Evolutionary conservation across 2,797 vertebrate species (phyloP).

Genomic region (Botia kubotai): DNA sequence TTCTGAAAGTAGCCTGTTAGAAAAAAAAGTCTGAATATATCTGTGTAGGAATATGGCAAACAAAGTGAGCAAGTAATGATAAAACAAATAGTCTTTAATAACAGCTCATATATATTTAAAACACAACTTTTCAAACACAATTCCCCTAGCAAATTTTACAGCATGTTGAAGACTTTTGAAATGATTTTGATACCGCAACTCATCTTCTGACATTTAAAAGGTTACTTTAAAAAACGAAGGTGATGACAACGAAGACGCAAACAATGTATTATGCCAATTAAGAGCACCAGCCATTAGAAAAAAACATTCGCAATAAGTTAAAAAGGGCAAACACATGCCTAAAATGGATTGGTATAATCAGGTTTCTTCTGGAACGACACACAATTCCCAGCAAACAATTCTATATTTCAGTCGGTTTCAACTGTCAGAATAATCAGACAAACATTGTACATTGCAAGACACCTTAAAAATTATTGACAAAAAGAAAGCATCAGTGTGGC

Average conservation of each 20-base stretch:
- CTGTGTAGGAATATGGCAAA: neutral
- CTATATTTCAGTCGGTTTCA: neutral
- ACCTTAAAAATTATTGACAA: neutral
- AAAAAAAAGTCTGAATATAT: neutral
- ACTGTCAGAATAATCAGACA: neutral
- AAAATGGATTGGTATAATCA: neutral
- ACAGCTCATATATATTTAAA: too few relatives aligned
- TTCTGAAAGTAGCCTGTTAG: too few relatives aligned
- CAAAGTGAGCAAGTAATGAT: neutral
- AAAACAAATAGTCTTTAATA: neutral
- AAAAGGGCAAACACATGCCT: neutral
- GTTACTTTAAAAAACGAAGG: too few relatives aligned
- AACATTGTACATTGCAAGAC: neutral
- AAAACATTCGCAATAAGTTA: neutral
- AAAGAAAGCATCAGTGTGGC: slow-evolving; percentile 13
- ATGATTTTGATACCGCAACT: neutral
- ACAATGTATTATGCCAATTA: neutral
- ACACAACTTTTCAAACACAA: neutral
- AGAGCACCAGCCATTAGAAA: neutral
- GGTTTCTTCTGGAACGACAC: neutral
- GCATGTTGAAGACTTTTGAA: neutral
- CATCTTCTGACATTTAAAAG: neutral
- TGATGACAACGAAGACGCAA: too few relatives aligned
- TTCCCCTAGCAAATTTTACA: neutral
- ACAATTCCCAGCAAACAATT: neutral